Conservation (phyloP, 2,797 vertebrate species). For the Cottoperca gobio region DNA sequence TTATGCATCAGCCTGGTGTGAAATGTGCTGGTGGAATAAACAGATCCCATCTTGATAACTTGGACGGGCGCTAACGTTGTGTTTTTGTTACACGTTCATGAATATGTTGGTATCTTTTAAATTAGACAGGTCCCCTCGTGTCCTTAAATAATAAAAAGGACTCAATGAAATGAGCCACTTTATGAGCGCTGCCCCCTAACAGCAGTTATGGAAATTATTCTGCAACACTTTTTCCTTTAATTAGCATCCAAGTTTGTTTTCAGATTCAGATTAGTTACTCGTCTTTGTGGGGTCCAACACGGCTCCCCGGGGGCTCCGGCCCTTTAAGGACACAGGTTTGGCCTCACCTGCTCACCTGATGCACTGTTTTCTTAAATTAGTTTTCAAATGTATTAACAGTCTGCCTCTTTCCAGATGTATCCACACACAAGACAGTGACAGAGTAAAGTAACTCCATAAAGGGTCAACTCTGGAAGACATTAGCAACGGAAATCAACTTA, state of each 20-base stretch:
- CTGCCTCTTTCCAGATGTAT: no score
- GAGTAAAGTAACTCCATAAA: no score
- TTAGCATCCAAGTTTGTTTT: not conserved
- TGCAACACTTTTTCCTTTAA: slow-evolving; percentile 15
- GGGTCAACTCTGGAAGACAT: no score
- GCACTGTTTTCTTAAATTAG: no score
- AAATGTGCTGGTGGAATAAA: slow-evolving; percentile 58
- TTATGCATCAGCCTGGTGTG: slow-evolving; percentile 63
- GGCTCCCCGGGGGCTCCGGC: not conserved
- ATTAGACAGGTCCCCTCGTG: slow-evolving; percentile 8
- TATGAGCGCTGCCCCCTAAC: not conserved
- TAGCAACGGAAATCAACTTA: no score
- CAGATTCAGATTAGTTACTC: slow-evolving; percentile 16
- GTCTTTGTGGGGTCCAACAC: not conserved
- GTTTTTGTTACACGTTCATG: slow-evolving; percentile 33
- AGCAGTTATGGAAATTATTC: slow-evolving; percentile 15
- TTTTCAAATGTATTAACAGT: no score
- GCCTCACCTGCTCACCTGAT: not conserved
- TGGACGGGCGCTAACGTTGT: slow-evolving; percentile 17
- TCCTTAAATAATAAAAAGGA: slow-evolving; percentile 23
- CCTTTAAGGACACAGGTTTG: not conserved
- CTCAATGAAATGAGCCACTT: slow-evolving; percentile 11
- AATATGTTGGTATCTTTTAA: slow-evolving; percentile 37
- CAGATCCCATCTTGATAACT: slow-evolving; percentile 44
- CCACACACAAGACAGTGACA: no score